Conservation (phyloP, 2,888 invertebrate species). For the Muscina levida region DNA sequence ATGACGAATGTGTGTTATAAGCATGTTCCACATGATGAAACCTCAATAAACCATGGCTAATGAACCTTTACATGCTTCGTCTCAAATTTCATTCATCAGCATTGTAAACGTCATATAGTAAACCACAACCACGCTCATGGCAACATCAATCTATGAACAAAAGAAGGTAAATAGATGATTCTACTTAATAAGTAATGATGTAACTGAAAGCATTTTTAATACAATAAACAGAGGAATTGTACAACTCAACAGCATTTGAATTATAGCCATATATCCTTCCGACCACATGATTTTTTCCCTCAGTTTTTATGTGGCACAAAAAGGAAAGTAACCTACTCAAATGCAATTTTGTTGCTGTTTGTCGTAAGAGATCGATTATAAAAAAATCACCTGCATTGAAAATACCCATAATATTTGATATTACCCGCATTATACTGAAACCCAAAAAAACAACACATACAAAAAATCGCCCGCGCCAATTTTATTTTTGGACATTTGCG, state of each 20-base stretch:
- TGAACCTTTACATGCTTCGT: constrained; percentile 23
- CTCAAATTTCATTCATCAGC: constrained; percentile 26
- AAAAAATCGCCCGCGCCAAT: constrained; percentile 62
- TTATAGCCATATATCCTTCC: constrained; percentile 38
- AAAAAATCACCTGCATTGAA: constrained; percentile 56
- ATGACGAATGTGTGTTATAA: background rate
- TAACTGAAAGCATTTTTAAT: too few relatives aligned
- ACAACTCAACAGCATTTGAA: constrained; percentile 24
- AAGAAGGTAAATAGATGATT: too few relatives aligned
- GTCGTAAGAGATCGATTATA: constrained; percentile 13
- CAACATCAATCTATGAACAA: too few relatives aligned
- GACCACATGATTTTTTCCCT: constrained; percentile 18
- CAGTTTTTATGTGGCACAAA: too few relatives aligned
- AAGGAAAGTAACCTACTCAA: background rate
- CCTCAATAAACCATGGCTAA: constrained; percentile 27
- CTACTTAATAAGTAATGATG: too few relatives aligned
- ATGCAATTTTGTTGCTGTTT: constrained; percentile 52
- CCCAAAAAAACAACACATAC: background rate
- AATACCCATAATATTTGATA: background rate
- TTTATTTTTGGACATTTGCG: constrained; percentile 24
- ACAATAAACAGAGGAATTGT: too few relatives aligned
- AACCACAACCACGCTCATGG: background rate
- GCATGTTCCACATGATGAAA: too few relatives aligned
- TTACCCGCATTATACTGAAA: constrained; percentile 59
- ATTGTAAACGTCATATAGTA: background rate